These are phyloP conservation scores for Odontamblyopus lacepedii DNA, from an alignment of 2,797 vertebrate species.

Conservation along the genomic window DNA sequence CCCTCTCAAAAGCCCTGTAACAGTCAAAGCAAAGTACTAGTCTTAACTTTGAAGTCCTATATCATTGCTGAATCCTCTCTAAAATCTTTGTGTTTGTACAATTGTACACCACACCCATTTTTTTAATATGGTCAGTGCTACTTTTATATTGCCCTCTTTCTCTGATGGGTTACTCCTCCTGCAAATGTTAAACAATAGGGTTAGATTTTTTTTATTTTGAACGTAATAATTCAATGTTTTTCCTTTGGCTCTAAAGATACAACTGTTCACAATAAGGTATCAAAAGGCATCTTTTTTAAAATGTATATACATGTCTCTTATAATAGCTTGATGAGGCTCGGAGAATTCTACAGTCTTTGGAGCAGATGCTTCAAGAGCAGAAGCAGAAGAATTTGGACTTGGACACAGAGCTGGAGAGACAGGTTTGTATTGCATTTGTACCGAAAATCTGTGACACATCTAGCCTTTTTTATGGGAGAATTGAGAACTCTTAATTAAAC, in stretches of 20 bases:
- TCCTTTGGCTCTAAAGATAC: neutral
- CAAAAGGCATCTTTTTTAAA: neutral
- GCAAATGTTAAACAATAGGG: neutral
- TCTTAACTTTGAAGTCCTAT: too few species aligned
- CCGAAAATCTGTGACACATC: neutral
- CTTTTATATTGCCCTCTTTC: too few species aligned
- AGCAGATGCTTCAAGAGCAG: constrained; percentile 37
- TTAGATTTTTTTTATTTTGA: too few species aligned
- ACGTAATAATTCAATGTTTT: neutral
- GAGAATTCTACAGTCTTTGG: constrained; percentile 14
- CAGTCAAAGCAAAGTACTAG: too few species aligned
- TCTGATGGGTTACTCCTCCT: too few species aligned
- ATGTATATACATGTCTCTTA: neutral
- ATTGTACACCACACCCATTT: too few species aligned
- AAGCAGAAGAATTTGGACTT: constrained; percentile 17
- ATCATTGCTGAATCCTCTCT: too few species aligned
- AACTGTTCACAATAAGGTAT: neutral
- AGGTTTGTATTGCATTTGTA: constrained; percentile 22
- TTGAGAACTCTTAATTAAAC: neutral
- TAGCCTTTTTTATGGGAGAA: neutral
- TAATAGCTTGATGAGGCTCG: constrained; percentile 32
- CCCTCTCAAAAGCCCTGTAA: too few species aligned
- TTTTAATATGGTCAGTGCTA: too few species aligned
- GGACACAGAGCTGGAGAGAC: constrained; percentile 26
- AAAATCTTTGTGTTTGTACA: too few species aligned